phyloP scores from a whole-genome alignment of 2,113 vertebrate species.

The Tragelaphus imberbis region DNA sequence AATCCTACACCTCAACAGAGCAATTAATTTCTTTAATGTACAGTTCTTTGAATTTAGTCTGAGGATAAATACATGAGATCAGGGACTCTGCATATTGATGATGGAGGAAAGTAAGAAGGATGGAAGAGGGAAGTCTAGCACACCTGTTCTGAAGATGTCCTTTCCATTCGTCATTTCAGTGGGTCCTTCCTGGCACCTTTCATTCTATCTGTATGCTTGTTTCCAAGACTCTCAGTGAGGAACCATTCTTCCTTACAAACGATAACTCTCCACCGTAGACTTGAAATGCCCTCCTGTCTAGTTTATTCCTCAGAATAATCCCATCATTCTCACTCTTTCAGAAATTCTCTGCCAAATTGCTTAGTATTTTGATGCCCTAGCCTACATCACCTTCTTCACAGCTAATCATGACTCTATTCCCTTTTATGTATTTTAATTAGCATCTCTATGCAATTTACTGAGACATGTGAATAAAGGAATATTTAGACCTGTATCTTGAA shows the following conservation, averaged over 20 bases:
- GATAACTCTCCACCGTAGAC: neutral
- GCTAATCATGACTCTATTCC: neutral
- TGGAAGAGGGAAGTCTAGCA: neutral
- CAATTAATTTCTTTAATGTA: neutral
- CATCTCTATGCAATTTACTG: neutral
- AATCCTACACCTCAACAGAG: neutral
- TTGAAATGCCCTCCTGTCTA: neutral
- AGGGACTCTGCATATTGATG: neutral
- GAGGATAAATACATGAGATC: neutral
- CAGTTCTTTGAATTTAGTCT: neutral
- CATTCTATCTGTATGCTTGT: neutral
- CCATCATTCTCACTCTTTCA: neutral
- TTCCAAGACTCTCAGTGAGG: neutral
- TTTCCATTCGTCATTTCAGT: neutral
- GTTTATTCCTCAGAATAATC: neutral
- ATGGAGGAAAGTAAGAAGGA: neutral
- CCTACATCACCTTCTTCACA: neutral
- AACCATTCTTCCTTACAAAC: neutral
- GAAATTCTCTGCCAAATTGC: neutral
- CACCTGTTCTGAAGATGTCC: neutral
- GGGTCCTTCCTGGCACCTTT: neutral
- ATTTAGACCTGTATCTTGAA: neutral
- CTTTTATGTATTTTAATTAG: neutral
- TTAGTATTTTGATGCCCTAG: neutral
- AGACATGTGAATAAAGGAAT: neutral